Evolutionary conservation across 2,797 vertebrate genomes (phyloP), one percentile per base, ranked within the genome.

Genomic region (Harpagifer antarcticus): DNA sequence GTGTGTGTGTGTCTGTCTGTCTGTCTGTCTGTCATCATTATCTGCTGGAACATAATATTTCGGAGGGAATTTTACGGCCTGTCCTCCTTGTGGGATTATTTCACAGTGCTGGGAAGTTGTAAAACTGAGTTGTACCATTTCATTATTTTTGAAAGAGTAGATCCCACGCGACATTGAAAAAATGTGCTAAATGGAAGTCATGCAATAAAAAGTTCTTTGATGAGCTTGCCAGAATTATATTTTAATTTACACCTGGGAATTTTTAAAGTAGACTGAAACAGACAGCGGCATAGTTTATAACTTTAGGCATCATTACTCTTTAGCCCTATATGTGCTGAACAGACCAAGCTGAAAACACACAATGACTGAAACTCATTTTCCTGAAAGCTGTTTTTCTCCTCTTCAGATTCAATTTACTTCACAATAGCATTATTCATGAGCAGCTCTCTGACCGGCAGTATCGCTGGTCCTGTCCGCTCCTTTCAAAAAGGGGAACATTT

Each of bases 1-100:
- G 27, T 37, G 33, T 37, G 7, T 37, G 33, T 37, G 7, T 8
- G 33, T 37, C 1, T 8, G 33, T 37, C 0, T 33, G 33, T 5
- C 5, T 5, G 33, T 5, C 1, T 5, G 33, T 33, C 1, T 5
- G 8, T 37, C 8, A 54, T 62, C 33, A n/a, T 27, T 20, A 57
- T 70, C 12, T 20, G 2, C 52, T 37, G 20, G 61, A 49, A 64
- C n/a, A 55, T 44, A 31, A 9, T 37, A 52, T 67, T 58, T 52
- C 37, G n/a, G 27, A 5, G 45, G 65, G 2, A 72, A 42, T 37
- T 37, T 62, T 20, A 57, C 40, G 27, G 15, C 33, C 16, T 49
- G 27, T 49, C 2, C 10, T 54, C 13, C 49, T 43, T 16, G 15
- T 43, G 31, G n/a, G 47, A 20, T 7, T 23, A 56, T 69, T 50